A percentile compares a stretch with the other conserved stretches of the same genome.
phyloP scores from a whole-genome alignment of 2,113 vertebrate genomes.

The Poecilia latipinna region DNA sequence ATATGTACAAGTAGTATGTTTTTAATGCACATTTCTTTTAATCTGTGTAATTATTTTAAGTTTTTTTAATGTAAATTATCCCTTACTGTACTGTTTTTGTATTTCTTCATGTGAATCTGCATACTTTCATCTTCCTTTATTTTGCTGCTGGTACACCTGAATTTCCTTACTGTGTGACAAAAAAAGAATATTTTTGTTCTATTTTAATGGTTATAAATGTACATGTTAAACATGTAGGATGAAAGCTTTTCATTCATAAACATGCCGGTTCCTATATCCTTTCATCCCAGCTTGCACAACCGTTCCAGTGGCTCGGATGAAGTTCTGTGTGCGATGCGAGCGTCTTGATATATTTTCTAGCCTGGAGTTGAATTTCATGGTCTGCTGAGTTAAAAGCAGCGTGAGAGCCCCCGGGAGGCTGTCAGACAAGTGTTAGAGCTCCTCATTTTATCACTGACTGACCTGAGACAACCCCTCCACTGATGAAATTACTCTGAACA shows the following conservation, averaged over 20 bases:
- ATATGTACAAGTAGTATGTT: no score
- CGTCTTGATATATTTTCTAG: conserved; percentile 46
- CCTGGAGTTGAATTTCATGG: conserved; percentile 66
- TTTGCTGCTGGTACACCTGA: no score
- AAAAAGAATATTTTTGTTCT: no score
- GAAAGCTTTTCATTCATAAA: not conserved
- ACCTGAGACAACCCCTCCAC: conserved; percentile 65
- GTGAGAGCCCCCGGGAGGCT: conserved; percentile 51
- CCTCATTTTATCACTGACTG: conserved; percentile 69
- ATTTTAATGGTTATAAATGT: not conserved
- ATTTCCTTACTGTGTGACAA: no score
- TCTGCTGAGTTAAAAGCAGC: conserved; percentile 71
- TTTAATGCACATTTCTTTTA: no score
- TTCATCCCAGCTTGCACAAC: not conserved
- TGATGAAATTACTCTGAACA: conserved; percentile 59
- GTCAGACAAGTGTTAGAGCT: conserved; percentile 52
- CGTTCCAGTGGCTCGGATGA: conserved; percentile 22
- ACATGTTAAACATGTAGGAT: not conserved
- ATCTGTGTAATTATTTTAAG: no score
- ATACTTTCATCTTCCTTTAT: no score
- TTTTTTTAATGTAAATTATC: no score
- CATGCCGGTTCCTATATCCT: not conserved
- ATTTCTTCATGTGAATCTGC: no score
- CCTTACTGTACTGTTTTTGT: no score
- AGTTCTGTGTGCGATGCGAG: conserved; percentile 25